These are phyloP conservation scores for Anas platyrhynchos DNA, from an alignment of 2,113 vertebrate species.

Conservation along the genomic window DNA sequence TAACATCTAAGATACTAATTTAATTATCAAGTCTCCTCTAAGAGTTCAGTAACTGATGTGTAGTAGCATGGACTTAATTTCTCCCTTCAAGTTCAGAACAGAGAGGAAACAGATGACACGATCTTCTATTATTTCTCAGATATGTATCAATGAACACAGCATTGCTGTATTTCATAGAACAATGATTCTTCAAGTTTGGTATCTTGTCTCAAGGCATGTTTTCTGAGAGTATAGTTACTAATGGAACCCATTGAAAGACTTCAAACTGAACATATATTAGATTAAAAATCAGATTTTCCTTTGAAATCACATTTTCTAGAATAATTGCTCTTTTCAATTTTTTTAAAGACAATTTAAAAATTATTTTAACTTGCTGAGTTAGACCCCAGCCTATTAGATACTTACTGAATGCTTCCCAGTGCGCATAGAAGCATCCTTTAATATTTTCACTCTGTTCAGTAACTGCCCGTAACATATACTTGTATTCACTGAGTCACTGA, in stretches of 20 bases:
- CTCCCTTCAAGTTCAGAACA: background rate
- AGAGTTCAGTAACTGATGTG: slow-evolving; percentile 18
- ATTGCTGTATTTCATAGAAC: slow-evolving; percentile 22
- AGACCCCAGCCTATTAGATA: background rate
- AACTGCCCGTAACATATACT: background rate
- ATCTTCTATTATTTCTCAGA: slow-evolving; percentile 28
- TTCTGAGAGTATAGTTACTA: slow-evolving; percentile 1
- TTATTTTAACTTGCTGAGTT: background rate
- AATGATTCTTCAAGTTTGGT: slow-evolving; percentile 25
- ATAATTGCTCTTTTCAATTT: slow-evolving; percentile 4
- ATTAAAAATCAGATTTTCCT: slow-evolving; percentile 24
- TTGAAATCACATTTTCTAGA: slow-evolving; percentile 12
- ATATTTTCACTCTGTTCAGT: background rate
- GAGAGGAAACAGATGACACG: slow-evolving; percentile 10
- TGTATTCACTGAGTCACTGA: background rate
- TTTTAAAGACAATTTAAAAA: background rate
- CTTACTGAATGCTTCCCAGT: background rate
- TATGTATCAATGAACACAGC: slow-evolving; percentile 13
- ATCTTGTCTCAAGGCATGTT: slow-evolving; percentile 20
- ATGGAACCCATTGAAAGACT: background rate
- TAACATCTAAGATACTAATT: slow-evolving; percentile 51
- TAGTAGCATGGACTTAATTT: slow-evolving; percentile 27
- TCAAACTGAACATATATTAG: slow-evolving; percentile 12
- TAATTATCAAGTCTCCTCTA: slow-evolving; percentile 45
- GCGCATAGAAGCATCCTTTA: background rate